These are phyloP conservation scores for Eueides isabella DNA, from an alignment of 1,140 invertebrate species.

Conservation along the genomic window DNA sequence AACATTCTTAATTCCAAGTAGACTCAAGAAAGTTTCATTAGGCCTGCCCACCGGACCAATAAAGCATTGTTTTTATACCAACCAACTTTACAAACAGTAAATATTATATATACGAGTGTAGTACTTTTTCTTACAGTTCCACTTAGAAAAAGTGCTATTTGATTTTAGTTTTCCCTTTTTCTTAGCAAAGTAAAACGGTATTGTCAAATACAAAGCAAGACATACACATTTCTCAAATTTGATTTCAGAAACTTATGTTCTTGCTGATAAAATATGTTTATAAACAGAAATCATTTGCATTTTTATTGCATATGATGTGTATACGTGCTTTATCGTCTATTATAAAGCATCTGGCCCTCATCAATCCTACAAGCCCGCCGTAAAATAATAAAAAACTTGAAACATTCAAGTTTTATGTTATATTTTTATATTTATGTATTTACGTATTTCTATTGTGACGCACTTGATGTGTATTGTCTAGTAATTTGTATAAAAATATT, in stretches of 20 bases:
- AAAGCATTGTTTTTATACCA: conserved; percentile 43
- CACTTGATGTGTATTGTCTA: not conserved
- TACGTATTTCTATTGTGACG: not conserved
- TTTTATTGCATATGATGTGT: conserved; percentile 7
- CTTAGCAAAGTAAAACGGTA: not conserved
- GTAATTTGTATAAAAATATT: not conserved
- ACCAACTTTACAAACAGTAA: conserved; percentile 5
- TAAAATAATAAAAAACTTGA: conserved; percentile 28
- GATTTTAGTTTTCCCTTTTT: not conserved
- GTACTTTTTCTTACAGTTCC: not conserved
- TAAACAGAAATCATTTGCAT: conserved; percentile 5
- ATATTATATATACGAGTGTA: conserved; percentile 1
- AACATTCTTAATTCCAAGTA: conserved; percentile 35
- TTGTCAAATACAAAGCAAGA: not conserved
- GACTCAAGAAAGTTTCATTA: conserved; percentile 31
- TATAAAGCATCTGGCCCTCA: conserved; percentile 6
- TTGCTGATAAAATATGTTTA: not conserved
- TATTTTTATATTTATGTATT: not conserved
- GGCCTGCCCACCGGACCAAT: conserved; percentile 33
- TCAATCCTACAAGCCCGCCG: not conserved
- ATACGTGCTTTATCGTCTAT: conserved; percentile 7
- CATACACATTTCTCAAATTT: not conserved
- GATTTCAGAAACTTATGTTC: not conserved
- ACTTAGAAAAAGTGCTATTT: not conserved
- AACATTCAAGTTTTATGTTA: conserved; percentile 20